Base-by-base conservation (phyloP, 1,140 invertebrate genomes). In the Bombus consobrinus region DNA sequence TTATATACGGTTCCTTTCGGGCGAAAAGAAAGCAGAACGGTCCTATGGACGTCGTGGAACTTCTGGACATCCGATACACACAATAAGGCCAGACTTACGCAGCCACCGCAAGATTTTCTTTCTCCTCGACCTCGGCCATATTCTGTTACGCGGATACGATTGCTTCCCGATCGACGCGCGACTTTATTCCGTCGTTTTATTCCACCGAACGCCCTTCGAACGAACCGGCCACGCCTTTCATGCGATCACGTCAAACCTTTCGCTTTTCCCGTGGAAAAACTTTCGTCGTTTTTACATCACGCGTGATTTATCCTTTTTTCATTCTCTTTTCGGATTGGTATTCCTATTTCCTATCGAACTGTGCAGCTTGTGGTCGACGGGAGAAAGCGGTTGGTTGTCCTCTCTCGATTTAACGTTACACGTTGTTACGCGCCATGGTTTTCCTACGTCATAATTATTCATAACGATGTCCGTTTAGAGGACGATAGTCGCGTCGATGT, bases 131-230 rank as follows among this genome's bases (percentile, higher is more conserved):
- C 81, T 75, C 87, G 57, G 62, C 3, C 10, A 89, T 90, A 89
- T 90, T 90, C 76, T 86, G 76, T 89, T 90, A 90, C 88, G 86
- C 66, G 71, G 82, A 83, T 90, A 86, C 73, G 76, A 84, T 90
- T 83, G 87, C 87, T 77, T 47, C n/a, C 28, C 53, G 79, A 83
- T 89, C 66, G 39, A 22, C 59, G 47, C 43, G 53, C 37, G 39
- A 76, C 85, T 85, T 28, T 64, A 22, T 77, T 79, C 80, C 22
- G 22, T 76, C 15, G n/a, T 87, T 79, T 87, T 73, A 41, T 81
- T 75, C 13, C 47, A 32, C 6, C 64, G 86, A 64, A 86, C 57
- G 75, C n/a, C 75, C 62, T 77, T 66, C 64, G n/a, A 37, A 37
- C 2, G 13, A 76, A 73, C 18, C 47, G 32, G 5, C 34, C 47